Conservation (phyloP, 2,113 vertebrate species). For the Eudorcas thomsonii region DNA sequence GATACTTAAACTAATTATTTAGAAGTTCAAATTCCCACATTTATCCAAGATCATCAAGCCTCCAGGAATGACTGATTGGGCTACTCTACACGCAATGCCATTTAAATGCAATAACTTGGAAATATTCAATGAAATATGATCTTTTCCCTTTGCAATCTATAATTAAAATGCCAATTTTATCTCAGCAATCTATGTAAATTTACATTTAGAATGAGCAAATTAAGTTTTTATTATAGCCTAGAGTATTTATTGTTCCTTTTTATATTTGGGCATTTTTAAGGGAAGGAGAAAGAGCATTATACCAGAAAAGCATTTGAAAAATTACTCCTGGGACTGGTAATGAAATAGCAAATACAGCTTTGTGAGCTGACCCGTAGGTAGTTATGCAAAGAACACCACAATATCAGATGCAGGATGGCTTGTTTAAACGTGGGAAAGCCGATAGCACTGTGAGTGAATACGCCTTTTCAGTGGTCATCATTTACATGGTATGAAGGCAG, state of each 20-base stretch:
- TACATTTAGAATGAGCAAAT: constrained; percentile 64
- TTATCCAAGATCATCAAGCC: constrained; percentile 54
- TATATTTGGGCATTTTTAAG: constrained; percentile 54
- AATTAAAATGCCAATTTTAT: constrained; percentile 72
- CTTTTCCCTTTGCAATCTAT: constrained; percentile 50
- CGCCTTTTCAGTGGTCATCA: background rate
- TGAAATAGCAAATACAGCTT: background rate
- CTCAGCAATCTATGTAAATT: constrained; percentile 58
- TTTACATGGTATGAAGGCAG: background rate
- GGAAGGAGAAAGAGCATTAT: background rate
- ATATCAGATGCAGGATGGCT: background rate
- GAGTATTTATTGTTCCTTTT: constrained; percentile 65
- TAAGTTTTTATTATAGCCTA: constrained; percentile 68
- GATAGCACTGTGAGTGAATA: background rate
- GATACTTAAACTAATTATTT: constrained; percentile 67
- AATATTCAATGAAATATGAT: constrained; percentile 58
- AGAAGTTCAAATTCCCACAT: constrained; percentile 58
- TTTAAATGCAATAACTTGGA: constrained; percentile 56
- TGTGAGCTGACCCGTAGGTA: background rate
- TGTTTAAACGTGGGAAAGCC: background rate
- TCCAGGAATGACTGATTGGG: constrained; percentile 60
- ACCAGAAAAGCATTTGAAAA: constrained; percentile 1
- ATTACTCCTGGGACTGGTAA: background rate
- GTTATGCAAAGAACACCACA: background rate
- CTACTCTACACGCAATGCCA: background rate